These are phyloP conservation scores for Neostethus bicornis DNA, from an alignment of 2,797 vertebrate genomes.

Conservation along the genomic window DNA sequence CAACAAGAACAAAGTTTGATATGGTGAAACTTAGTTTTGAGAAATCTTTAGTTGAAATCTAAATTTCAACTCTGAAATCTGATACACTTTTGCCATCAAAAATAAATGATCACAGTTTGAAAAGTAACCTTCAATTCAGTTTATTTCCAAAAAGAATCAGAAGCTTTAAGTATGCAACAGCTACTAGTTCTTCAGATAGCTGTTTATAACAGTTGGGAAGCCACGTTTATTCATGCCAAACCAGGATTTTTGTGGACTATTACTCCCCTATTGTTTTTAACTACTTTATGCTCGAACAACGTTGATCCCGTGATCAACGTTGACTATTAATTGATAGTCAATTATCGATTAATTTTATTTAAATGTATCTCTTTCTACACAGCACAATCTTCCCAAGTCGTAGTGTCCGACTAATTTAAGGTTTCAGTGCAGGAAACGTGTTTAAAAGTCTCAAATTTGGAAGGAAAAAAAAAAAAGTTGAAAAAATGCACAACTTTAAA, in stretches of 20 bases:
- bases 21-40: not conserved
- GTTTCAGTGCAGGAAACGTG: not conserved
- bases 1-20: not conserved
- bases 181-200: too few species aligned
- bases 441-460: not conserved
- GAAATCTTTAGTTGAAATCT: not conserved
- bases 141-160: not conserved
- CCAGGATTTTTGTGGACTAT: too few species aligned
- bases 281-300: not conserved
- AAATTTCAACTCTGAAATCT: not conserved
- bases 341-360: not conserved
- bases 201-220: too few species aligned
- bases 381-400: not conserved
- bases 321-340: too few species aligned
- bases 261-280: too few species aligned
- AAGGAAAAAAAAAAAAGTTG: not conserved
- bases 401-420: not conserved
- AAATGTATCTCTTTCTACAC: not conserved
- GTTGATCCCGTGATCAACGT: too few species aligned
- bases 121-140: not conserved
- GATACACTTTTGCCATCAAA: constrained; percentile 1
- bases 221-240: too few species aligned
- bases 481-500: not conserved
- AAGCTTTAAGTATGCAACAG: too few species aligned
- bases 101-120: not conserved